Evolutionary conservation across 2,113 vertebrate genomes (phyloP).

Genomic region (Stercorarius parasiticus): DNA sequence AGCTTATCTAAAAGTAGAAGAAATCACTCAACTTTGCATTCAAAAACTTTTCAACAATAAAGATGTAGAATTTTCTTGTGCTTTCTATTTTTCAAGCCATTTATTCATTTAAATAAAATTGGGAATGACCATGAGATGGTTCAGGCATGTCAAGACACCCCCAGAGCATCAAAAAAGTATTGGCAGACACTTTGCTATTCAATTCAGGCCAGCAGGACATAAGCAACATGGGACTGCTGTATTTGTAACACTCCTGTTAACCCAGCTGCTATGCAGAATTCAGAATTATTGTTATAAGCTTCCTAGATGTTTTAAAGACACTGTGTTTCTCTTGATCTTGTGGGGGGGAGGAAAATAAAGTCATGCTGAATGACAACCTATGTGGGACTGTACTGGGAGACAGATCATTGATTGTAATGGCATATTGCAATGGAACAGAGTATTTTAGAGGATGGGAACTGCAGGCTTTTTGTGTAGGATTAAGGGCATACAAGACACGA

Average conservation of each 20-base stretch:
- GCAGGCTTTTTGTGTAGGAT: background rate
- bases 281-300: background rate
- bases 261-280: background rate
- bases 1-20: background rate
- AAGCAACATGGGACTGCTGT: background rate
- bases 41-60: background rate
- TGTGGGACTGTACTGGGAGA: background rate
- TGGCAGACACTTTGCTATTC: background rate
- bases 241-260: background rate
- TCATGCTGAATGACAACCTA: background rate
- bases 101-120: background rate
- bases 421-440: background rate
- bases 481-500: background rate
- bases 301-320: background rate
- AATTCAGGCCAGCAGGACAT: background rate
- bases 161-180: background rate
- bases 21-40: background rate
- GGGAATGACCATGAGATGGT: background rate
- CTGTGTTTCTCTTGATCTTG: background rate
- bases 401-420: background rate
- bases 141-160: background rate
- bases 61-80: background rate
- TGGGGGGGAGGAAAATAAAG: accelerated
- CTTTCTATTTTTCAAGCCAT: background rate
- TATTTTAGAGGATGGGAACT: background rate